Base-by-base conservation (phyloP, 2,113 vertebrate species). In the Xyrauchen texanus region DNA sequence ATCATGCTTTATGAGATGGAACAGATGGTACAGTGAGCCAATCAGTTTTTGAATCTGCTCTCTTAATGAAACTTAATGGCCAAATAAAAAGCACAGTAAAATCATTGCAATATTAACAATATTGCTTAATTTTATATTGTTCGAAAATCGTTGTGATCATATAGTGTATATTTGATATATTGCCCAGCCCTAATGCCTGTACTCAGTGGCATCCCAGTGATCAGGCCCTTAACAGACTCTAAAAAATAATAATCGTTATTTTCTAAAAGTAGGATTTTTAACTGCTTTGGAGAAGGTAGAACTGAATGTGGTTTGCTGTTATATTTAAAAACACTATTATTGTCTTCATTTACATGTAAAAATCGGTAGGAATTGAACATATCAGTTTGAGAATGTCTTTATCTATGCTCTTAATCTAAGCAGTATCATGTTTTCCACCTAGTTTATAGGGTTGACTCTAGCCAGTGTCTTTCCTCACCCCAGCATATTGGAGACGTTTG, bases 361-460 rank as follows among this genome's bases (percentile, higher is more conserved):
- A 58, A 63, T 51, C 21, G 16, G 61, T 63, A 8, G 55, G 55
- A 72, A 72, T 63, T 75, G 46, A 63, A 75, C 11, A 63, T 4
- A 16, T 52, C 58, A 13, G 72, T 75, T 16, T 1, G 2, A 6
- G 13, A 58, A 7, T 2, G 1, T 58, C n/a, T 47, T 34, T 75
- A 75, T 76, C 73, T 76, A 8, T 65, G 34, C 11, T 47, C 21
- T 52, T 52, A 63, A 75, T 63, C 72, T 75, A 42, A 63, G 46
- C 72, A 21, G 11, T 34, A 75, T 75, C 72, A 75, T 63, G 72
- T 75, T 75, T 16, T 58, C 70, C n/a, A 52, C 10, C 60, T 7
- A 53, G 62, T 76, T 55, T 65, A 76, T 53, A 2, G 61, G 16
- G 6, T 47, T 74, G 15, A 51, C 42, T 72, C 69, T 72, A 60